Evolutionary conservation across 2,888 invertebrate genomes (phyloP), one percentile per base, ranked within the genome.

Genomic region (Rhamnusium bicolor): DNA sequence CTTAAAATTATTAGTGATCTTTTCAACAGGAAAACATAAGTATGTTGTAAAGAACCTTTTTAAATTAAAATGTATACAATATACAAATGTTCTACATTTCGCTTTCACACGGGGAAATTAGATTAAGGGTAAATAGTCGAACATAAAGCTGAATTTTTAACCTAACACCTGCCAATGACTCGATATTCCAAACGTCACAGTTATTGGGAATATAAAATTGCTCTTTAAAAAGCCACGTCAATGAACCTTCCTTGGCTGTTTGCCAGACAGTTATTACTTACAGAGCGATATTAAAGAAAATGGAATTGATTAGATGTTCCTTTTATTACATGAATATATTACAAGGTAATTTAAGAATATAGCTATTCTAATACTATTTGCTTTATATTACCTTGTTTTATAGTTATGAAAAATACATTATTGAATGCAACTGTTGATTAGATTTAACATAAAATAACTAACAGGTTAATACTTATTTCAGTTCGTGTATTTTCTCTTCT

Each of bases 101-200:
- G 32, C 58, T 58, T 40, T 58, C 58, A 19, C 32, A 18, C 58
- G 3, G 32, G 32, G 14, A 32, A 58, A 29, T 58, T 18, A 8
- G 7, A 19, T 53, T 53, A 53, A 12, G 12, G 19, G 24, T 10
- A 24, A 21, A 6, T n/a, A 14, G 32, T 29, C 3, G 5, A 32
- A n/a, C 32, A 58, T 58, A 58, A 58, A 58, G 58, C 16, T 6
- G n/a, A 40, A 40, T 40, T 40, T 40, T 40, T 40, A 40, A 40
- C 40, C n/a, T n/a, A 58, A 14, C 58, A 58, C 58, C 58, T 58
- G 58, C 16, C 32, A 32, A 19, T 58, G 16, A 40, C 32, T 58
- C 58, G 32, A 58, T 58, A 58, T 32, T 32, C 58, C 18, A 32
- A 58, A 32, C 32, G 10, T 58, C 32, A 58, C 58, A 18, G 58